A percentile compares a stretch with the other conserved stretches of the same genome.
Evolutionary conservation across 2,797 vertebrate genomes (phyloP).

Genomic region (Toxotes lorentzi): DNA sequence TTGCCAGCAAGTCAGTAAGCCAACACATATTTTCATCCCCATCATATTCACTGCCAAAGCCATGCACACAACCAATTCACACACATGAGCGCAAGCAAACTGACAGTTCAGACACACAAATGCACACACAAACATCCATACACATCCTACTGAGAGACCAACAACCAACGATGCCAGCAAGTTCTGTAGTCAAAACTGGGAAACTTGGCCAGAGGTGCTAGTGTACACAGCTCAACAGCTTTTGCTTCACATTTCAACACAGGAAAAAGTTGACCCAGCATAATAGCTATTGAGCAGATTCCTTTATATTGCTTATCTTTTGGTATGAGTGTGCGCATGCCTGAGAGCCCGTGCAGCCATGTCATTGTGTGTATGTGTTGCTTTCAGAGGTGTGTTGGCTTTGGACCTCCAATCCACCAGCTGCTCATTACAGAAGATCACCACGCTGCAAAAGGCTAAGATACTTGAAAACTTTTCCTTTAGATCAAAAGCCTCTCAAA

Average conservation of each 20-base stretch:
- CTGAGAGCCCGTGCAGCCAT: conserved; percentile 15
- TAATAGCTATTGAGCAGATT: conserved; percentile 42
- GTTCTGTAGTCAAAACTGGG: conserved; percentile 45
- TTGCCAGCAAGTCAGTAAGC: conserved; percentile 64
- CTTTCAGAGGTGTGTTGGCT: conserved; percentile 4
- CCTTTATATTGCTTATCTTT: conserved; percentile 30
- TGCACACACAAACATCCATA: conserved; percentile 36
- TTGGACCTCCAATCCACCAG: conserved; percentile 36
- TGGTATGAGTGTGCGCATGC: conserved; percentile 17
- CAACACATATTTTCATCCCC: conserved; percentile 60
- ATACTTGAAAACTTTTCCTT: conserved; percentile 46
- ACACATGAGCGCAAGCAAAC: conserved; percentile 33
- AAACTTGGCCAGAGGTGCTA: conserved; percentile 40
- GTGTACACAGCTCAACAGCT: conserved; percentile 29
- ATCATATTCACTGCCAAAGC: conserved; percentile 56
- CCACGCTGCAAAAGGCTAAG: conserved; percentile 32
- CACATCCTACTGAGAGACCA: conserved; percentile 38
- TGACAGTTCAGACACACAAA: conserved; percentile 43
- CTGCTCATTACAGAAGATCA: conserved; percentile 18
- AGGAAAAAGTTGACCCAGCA: conserved; percentile 39
- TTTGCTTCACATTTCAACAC: conserved; percentile 56
- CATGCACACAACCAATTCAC: conserved; percentile 45
- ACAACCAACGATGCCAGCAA: conserved; percentile 35
- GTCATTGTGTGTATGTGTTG: conserved; percentile 9
- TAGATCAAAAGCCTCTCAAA: conserved; percentile 69